phyloP scores from a whole-genome alignment of 2,888 invertebrate genomes.

The Sthenelais limicola region DNA sequence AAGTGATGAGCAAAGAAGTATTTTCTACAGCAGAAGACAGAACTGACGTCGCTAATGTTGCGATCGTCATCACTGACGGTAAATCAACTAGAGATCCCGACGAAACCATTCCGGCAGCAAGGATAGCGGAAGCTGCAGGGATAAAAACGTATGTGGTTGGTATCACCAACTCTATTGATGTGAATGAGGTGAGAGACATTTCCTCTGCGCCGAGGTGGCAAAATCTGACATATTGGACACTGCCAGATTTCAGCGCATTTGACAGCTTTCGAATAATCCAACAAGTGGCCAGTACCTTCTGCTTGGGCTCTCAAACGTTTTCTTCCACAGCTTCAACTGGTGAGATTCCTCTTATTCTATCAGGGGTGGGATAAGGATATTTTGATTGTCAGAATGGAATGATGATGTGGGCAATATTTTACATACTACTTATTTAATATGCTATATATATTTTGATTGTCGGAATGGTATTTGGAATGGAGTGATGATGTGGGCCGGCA shows the following conservation, averaged over 20 bases:
- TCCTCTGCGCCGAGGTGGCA: not conserved
- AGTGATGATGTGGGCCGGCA: too few species aligned
- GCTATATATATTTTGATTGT: too few species aligned
- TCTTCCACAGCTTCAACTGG: not conserved
- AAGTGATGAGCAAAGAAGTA: constrained; percentile 6
- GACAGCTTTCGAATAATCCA: constrained; percentile 8
- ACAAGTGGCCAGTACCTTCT: constrained; percentile 13
- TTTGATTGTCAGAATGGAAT: too few species aligned
- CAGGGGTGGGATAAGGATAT: too few species aligned
- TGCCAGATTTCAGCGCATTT: not conserved
- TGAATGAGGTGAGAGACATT: not conserved
- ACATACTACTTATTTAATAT: too few species aligned
- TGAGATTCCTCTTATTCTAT: too few species aligned
- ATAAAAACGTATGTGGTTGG: not conserved
- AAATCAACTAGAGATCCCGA: constrained; percentile 17
- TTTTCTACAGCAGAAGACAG: constrained; percentile 14
- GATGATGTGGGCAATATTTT: too few species aligned
- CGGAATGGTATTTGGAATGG: too few species aligned
- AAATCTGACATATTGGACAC: constrained; percentile 15
- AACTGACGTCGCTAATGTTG: constrained; percentile 1
- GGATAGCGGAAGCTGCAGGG: constrained; percentile 2
- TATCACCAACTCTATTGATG: not conserved
- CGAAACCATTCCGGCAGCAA: constrained; percentile 1
- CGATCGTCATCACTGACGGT: constrained; percentile 11
- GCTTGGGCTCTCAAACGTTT: not conserved